Conservation (phyloP, 2,113 vertebrate species). For the Tupaia tana region DNA sequence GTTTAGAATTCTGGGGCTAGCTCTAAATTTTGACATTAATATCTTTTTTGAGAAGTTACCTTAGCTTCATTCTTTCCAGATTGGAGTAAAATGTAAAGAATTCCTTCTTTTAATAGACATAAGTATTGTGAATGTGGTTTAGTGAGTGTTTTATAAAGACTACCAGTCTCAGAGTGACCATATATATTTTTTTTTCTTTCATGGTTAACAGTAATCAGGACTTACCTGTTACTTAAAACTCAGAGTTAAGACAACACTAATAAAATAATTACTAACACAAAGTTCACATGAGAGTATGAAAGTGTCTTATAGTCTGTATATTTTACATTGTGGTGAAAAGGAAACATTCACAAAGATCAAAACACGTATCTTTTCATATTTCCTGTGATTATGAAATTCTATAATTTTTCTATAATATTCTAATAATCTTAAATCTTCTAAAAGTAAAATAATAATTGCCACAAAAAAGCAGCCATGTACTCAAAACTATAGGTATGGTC, state of each 20-base stretch:
- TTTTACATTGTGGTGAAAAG: constrained; percentile 70
- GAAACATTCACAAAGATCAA: constrained; percentile 62
- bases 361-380: constrained; percentile 45
- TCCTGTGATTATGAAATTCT: constrained; percentile 64
- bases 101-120: constrained; percentile 58
- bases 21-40: background rate
- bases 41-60: background rate
- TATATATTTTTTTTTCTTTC: constrained; percentile 24
- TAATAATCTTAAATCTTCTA: constrained; percentile 54
- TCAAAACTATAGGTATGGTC: constrained; percentile 72
- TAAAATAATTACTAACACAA: constrained; percentile 7
- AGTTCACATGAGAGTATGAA: constrained; percentile 56
- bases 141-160: constrained; percentile 42
- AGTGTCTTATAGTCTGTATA: background rate
- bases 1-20: background rate
- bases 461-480: constrained; percentile 77
- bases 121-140: background rate
- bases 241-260: background rate
- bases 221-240: background rate
- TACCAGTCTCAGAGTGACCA: constrained; percentile 9
- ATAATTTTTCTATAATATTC: constrained; percentile 74
- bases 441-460: constrained; percentile 63
- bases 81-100: constrained; percentile 67
- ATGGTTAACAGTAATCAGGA: constrained; percentile 36
- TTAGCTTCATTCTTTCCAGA: constrained; percentile 63